Conservation (phyloP, 2,888 invertebrate genomes). For the Tuberolachnus salignus region DNA sequence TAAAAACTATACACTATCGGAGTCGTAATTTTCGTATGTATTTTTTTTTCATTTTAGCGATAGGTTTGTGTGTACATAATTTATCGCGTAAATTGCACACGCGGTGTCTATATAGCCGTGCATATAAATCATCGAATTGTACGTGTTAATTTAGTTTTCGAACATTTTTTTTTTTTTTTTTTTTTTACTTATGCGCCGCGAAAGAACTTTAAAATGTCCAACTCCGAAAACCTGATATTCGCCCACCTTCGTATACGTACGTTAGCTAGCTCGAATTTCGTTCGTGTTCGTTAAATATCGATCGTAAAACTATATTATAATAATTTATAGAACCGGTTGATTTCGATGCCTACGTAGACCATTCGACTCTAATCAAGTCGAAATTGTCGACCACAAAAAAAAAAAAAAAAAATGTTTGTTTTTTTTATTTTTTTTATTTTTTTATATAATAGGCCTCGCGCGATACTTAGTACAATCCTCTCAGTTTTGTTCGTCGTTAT, state of each 20-base stretch:
- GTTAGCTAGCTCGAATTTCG: neutral
- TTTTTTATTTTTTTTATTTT: no score
- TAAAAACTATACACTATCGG: no score
- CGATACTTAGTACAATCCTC: no score
- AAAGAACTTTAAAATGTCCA: neutral
- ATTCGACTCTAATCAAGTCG: constrained; percentile 4
- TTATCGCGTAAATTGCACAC: neutral
- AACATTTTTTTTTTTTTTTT: neutral
- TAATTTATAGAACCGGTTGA: constrained; percentile 33
- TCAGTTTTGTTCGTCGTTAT: no score
- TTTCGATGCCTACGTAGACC: constrained; percentile 8
- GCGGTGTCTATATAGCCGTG: neutral
- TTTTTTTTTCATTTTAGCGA: neutral
- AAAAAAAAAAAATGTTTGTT: no score
- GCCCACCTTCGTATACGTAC: constrained; percentile 16
- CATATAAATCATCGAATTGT: constrained; percentile 1
- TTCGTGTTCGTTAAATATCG: constrained; percentile 19
- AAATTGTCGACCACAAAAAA: no score
- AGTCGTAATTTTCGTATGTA: neutral
- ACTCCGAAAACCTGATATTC: constrained; percentile 30
- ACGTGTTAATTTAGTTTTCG: neutral
- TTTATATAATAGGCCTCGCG: no score
- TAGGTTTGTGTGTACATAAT: neutral
- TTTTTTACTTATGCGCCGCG: neutral
- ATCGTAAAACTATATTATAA: neutral